A percentile compares a stretch with the other conserved stretches of the same genome.
These are phyloP conservation scores for Mobula birostris DNA, from an alignment of 2,113 vertebrate species.

Conservation along the genomic window DNA sequence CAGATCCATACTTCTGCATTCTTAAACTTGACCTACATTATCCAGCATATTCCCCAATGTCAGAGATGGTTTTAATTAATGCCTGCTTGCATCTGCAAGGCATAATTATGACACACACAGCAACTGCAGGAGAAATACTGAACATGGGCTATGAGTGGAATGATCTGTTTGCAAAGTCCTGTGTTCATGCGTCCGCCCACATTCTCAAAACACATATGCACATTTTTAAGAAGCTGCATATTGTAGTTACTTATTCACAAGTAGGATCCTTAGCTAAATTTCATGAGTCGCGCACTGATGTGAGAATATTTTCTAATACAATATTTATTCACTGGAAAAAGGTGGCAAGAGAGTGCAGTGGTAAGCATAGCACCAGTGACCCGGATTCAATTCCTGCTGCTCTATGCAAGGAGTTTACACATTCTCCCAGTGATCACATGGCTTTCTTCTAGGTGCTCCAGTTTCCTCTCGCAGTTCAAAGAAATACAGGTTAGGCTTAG, in stretches of 20 bases:
- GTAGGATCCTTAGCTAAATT: not conserved
- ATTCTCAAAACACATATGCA: not conserved
- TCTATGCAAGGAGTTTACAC: too few relatives aligned
- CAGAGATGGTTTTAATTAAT: constrained; percentile 22
- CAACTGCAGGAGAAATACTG: not conserved
- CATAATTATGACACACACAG: not conserved
- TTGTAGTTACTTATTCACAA: not conserved
- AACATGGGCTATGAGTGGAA: not conserved
- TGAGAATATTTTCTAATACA: not conserved
- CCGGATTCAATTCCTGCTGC: too few relatives aligned
- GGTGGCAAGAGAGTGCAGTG: too few relatives aligned
- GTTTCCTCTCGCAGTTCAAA: too few relatives aligned
- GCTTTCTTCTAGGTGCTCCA: too few relatives aligned
- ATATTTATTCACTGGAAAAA: not conserved
- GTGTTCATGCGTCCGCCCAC: not conserved
- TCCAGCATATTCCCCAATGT: not conserved
- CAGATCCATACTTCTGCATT: not conserved
- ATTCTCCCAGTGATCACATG: too few relatives aligned
- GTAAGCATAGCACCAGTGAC: too few relatives aligned
- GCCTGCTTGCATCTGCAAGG: constrained; percentile 15
- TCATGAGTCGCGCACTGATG: too few relatives aligned
- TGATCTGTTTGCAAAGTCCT: not conserved
- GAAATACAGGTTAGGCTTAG: too few relatives aligned
- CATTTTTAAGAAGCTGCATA: not conserved
- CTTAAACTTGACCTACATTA: constrained; percentile 10